These are phyloP conservation scores for Serinus canaria DNA, from an alignment of 2,113 vertebrate species.

Conservation along the genomic window DNA sequence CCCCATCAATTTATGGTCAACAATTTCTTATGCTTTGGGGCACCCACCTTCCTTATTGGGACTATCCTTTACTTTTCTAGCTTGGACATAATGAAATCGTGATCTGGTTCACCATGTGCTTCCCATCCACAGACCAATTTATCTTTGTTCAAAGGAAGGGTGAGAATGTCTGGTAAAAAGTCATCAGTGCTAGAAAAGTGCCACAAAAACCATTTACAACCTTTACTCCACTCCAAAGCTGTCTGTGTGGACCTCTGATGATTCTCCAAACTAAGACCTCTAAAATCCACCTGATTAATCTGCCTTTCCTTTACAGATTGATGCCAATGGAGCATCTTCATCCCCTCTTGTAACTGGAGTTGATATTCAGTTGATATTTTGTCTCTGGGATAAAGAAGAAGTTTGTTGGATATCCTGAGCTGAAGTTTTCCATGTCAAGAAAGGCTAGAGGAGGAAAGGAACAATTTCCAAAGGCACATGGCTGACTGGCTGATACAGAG, in stretches of 20 bases:
- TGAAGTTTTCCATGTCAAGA: not conserved
- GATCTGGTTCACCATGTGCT: not conserved
- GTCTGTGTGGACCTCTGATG: not conserved
- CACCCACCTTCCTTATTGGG: not conserved
- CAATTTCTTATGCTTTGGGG: not conserved
- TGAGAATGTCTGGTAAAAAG: not conserved
- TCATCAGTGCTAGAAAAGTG: not conserved
- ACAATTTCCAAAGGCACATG: not conserved
- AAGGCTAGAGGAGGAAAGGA: not conserved
- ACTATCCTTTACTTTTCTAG: not conserved
- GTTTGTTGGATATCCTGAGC: not conserved
- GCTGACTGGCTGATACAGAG: not conserved
- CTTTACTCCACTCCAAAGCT: not conserved
- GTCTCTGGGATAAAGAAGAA: not conserved
- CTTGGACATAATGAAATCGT: not conserved
- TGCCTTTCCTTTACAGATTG: not conserved
- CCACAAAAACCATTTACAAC: not conserved
- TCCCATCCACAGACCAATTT: not conserved
- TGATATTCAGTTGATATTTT: not conserved
- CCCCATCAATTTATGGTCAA: not conserved
- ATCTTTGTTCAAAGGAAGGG: not conserved
- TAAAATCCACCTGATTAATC: not conserved
- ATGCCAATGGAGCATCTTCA: accelerated
- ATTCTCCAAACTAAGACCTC: not conserved
- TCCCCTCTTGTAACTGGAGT: not conserved